These are phyloP conservation scores for Drosophila parvula DNA, from an alignment of 1,140 invertebrate genomes.

Conservation along the genomic window DNA sequence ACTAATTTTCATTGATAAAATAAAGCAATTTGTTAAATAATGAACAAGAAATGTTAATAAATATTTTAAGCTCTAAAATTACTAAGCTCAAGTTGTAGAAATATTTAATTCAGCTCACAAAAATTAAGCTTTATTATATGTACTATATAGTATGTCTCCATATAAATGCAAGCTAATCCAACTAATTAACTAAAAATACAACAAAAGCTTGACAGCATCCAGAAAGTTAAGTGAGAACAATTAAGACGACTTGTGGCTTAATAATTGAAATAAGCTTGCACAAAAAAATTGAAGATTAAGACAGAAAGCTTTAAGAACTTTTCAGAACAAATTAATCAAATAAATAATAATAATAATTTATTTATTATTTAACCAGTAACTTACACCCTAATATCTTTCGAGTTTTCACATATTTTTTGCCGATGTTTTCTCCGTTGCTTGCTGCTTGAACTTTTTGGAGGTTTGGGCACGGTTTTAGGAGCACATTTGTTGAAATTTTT, in stretches of 20 bases:
- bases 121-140: not conserved
- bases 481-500: slow-evolving; percentile 45
- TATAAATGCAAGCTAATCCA: slow-evolving; percentile 3
- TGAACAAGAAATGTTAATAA: not conserved
- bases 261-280: slow-evolving; percentile 1
- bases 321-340: not conserved
- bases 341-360: too few species aligned
- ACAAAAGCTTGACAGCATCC: slow-evolving; percentile 2
- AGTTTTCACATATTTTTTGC: slow-evolving; percentile 70
- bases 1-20: too few species aligned
- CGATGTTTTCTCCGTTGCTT: slow-evolving; percentile 27
- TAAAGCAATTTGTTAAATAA: too few species aligned
- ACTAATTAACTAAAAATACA: slow-evolving; percentile 9
- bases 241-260: not conserved
- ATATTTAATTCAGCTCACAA: not conserved
- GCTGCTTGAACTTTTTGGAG: slow-evolving; percentile 19
- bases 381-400: slow-evolving; percentile 63
- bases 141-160: not conserved
- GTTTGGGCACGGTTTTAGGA: slow-evolving; percentile 22
- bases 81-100: not conserved
- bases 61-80: not conserved
- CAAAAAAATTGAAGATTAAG: not conserved
- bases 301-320: not conserved
- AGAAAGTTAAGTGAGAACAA: slow-evolving; percentile 12
- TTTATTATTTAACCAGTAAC: slow-evolving; percentile 7